Conservation (phyloP, 2,797 vertebrate genomes). For the Anomalospiza imberbis region DNA sequence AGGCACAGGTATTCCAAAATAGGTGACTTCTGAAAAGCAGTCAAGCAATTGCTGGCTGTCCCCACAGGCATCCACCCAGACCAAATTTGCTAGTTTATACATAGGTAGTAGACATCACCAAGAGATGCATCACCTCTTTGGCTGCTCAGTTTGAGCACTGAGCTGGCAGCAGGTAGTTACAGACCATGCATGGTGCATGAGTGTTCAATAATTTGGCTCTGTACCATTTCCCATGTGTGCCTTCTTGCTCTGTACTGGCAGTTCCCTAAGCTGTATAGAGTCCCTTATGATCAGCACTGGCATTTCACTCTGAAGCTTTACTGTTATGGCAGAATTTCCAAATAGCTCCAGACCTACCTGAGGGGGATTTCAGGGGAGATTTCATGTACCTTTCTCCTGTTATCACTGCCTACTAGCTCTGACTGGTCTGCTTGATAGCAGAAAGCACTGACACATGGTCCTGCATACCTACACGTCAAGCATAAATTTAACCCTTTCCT, state of each 20-base stretch:
- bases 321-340: neutral
- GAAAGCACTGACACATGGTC: neutral
- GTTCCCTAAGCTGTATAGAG: neutral
- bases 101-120: neutral
- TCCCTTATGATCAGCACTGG: neutral
- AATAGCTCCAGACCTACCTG: neutral
- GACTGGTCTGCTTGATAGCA: neutral
- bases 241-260: neutral
- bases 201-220: neutral
- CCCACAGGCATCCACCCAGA: neutral
- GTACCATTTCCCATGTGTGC: neutral
- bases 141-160: neutral
- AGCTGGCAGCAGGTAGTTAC: neutral
- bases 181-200: neutral
- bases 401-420: neutral
- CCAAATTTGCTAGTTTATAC: neutral
- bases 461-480: neutral
- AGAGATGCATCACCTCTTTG: neutral
- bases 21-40: neutral
- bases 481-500: neutral
- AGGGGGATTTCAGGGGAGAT: neutral
- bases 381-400: neutral
- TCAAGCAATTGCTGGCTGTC: neutral
- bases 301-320: neutral
- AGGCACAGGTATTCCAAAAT: neutral